These are phyloP conservation scores for Drosophila kurseongensis DNA, from an alignment of 1,140 invertebrate genomes.

Conservation along the genomic window DNA sequence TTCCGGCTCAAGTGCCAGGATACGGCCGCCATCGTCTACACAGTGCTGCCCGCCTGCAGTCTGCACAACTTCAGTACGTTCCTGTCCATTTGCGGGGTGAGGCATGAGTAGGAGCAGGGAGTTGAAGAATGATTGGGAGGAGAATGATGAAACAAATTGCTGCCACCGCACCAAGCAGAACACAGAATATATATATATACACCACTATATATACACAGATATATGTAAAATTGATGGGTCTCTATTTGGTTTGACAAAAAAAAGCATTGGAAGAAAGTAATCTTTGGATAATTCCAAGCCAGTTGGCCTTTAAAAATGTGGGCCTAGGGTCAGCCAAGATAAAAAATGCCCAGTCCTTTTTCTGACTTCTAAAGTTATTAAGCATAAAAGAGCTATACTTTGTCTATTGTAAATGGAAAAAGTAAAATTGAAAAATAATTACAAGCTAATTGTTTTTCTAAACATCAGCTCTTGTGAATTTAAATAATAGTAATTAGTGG, in stretches of 20 bases:
- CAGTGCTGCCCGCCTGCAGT: constrained; percentile 90
- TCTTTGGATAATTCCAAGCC: constrained; percentile 23
- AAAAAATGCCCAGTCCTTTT: background rate
- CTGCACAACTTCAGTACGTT: constrained; percentile 92
- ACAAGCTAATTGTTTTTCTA: background rate
- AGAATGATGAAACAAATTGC: constrained; percentile 36
- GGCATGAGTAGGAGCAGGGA: constrained; percentile 84
- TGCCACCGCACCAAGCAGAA: constrained; percentile 47
- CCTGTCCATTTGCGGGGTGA: constrained; percentile 90
- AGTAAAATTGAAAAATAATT: background rate
- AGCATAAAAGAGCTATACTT: background rate
- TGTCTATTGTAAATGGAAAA: constrained; percentile 8
- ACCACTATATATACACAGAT: constrained; percentile 16
- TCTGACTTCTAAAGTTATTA: background rate
- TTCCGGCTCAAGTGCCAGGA: constrained; percentile 85
- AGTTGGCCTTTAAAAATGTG: constrained; percentile 10
- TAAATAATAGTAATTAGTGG: background rate
- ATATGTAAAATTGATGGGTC: constrained; percentile 1
- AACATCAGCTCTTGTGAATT: background rate
- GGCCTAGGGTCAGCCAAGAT: background rate
- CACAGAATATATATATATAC: constrained; percentile 16
- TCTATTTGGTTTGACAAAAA: constrained; percentile 8
- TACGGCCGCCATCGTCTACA: constrained; percentile 87
- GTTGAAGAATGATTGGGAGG: background rate
- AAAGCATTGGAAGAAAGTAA: constrained; percentile 7